phyloP scores from a whole-genome alignment of 2,888 invertebrate genomes.

The Alentia gelatinosa region DNA sequence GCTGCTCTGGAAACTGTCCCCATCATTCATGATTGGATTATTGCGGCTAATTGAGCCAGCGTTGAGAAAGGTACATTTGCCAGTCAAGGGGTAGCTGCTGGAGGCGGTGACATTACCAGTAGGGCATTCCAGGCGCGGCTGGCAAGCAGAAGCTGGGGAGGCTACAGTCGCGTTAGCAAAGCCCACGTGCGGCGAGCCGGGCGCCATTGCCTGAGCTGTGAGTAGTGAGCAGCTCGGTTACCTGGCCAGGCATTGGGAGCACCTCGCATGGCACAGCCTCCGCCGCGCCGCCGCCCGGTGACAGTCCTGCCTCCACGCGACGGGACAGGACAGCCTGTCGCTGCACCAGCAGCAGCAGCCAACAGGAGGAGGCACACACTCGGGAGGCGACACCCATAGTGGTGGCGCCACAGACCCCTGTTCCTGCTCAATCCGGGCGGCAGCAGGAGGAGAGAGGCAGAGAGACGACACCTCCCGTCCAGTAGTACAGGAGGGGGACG shows the following conservation, averaged over 20 bases:
- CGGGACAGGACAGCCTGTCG: not conserved
- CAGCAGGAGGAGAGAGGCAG: not conserved
- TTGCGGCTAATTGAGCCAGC: not conserved
- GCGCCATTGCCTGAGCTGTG: not conserved
- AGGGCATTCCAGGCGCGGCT: not conserved
- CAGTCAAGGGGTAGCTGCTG: not conserved
- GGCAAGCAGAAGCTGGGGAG: not conserved
- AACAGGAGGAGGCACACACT: not conserved
- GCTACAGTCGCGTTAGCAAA: not conserved
- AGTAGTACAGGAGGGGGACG: constrained; percentile 9
- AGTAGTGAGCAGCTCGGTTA: not conserved
- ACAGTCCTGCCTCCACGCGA: not conserved
- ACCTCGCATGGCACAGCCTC: not conserved
- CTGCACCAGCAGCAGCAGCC: not conserved
- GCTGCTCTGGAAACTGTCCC: not conserved
- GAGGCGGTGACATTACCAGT: not conserved
- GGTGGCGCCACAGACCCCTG: constrained; percentile 26
- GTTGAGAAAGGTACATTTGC: constrained; percentile 1
- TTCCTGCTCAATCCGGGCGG: not conserved
- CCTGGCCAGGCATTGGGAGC: not conserved
- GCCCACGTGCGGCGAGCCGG: not conserved
- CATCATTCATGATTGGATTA: not conserved
- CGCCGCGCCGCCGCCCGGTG: not conserved
- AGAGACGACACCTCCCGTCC: not conserved
- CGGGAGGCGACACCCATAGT: not conserved